Percentiles rank a stretch among this genome's conserved stretches.
These are phyloP conservation scores for Leptopterna dolabrata DNA, from an alignment of 2,888 invertebrate genomes.

Conservation along the genomic window DNA sequence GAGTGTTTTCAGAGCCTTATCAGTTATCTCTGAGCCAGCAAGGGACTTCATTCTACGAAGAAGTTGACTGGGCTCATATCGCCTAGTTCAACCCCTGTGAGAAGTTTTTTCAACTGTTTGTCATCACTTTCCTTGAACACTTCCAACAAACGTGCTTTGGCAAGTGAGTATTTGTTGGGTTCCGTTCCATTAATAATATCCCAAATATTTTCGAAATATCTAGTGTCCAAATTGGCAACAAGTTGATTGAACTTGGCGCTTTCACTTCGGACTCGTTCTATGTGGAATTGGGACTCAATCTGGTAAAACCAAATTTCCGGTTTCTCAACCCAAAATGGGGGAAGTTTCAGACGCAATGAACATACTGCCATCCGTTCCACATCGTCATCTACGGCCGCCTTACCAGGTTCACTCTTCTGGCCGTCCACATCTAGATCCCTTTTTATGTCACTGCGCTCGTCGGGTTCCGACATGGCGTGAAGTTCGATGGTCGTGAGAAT, in stretches of 20 bases:
- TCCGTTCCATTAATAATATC: constrained; percentile 7
- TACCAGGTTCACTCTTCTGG: background rate
- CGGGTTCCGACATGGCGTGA: background rate
- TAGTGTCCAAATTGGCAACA: background rate
- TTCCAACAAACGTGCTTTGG: constrained; percentile 4
- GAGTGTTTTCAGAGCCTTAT: background rate
- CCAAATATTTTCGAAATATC: constrained; percentile 26
- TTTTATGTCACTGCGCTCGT: background rate
- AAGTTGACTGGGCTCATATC: constrained; percentile 30
- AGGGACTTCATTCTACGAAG: constrained; percentile 1
- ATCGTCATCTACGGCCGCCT: background rate
- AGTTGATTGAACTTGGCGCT: too few species aligned
- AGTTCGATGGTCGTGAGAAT: background rate
- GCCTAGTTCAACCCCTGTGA: constrained; percentile 13
- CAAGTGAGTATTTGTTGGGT: constrained; percentile 22
- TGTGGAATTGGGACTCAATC: too few species aligned
- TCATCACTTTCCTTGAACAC: constrained; percentile 25
- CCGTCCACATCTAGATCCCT: background rate
- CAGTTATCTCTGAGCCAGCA: background rate
- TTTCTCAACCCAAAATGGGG: constrained; percentile 9
- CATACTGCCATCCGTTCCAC: background rate
- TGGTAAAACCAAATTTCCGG: background rate
- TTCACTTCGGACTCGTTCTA: too few species aligned
- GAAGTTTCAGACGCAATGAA: background rate
- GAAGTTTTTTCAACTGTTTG: background rate